phyloP scores from a whole-genome alignment of 1,140 invertebrate species.

The Brachionus paranguensis region DNA sequence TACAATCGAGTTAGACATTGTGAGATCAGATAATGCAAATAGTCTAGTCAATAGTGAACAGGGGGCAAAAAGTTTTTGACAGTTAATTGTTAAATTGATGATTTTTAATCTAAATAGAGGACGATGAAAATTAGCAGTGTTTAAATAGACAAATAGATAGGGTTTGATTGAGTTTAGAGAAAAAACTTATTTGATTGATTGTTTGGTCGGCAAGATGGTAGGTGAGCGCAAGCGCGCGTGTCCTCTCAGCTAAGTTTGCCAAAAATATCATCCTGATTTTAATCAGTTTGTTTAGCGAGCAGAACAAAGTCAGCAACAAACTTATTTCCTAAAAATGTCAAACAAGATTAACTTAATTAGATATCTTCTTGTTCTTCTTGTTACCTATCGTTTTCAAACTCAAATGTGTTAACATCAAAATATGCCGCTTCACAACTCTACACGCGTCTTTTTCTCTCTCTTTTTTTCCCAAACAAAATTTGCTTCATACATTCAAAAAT shows the following conservation, averaged over 20 bases:
- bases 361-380: not conserved
- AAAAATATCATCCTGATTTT: constrained; percentile 33
- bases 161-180: not conserved
- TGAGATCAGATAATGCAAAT: constrained; percentile 12
- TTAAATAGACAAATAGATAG: not conserved
- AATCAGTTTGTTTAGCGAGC: constrained; percentile 19
- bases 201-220: not conserved
- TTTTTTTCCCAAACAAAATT: not conserved
- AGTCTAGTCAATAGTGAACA: not conserved
- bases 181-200: constrained; percentile 4
- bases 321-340: constrained; percentile 37
- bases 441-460: not conserved
- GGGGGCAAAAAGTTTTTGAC: too few species aligned
- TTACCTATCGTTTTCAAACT: constrained; percentile 9
- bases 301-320: not conserved
- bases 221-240: not conserved
- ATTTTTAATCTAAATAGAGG: constrained; percentile 13
- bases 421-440: not conserved
- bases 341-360: constrained; percentile 39
- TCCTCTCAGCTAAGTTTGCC: not conserved
- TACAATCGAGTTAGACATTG: constrained; percentile 24
- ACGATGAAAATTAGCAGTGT: not conserved
- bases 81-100: not conserved
- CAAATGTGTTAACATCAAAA: not conserved
- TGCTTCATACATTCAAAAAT: not conserved